A percentile compares a stretch with the other conserved stretches of the same genome.
These are phyloP conservation scores for Cryptus viduatorius DNA, from an alignment of 2,888 invertebrate species.

Conservation along the genomic window DNA sequence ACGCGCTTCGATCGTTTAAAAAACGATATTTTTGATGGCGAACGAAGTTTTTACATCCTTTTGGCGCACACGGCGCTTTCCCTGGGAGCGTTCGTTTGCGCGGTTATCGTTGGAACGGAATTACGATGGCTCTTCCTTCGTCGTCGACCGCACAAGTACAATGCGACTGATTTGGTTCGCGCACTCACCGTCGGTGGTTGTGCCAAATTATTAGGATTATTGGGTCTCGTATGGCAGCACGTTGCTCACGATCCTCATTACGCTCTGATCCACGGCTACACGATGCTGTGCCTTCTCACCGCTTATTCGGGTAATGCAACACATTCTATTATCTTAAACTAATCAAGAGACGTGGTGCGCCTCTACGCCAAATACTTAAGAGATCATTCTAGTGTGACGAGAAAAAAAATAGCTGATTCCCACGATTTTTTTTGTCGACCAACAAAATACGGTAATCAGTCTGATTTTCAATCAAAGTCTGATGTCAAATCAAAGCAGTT, in stretches of 20 bases:
- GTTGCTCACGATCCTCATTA: conserved; percentile 79
- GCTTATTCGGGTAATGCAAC: conserved; percentile 88
- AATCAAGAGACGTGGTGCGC: no score
- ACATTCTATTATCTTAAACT: conserved; percentile 1
- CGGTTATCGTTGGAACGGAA: conserved; percentile 78
- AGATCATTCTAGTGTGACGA: no score
- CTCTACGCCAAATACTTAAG: no score
- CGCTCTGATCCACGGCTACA: conserved; percentile 88
- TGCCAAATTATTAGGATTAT: conserved; percentile 80
- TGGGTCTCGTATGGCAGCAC: conserved; percentile 82
- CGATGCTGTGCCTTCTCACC: conserved; percentile 88
- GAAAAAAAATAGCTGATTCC: no score
- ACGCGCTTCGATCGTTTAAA: conserved; percentile 43
- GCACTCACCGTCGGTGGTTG: conserved; percentile 82
- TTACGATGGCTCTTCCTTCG: conserved; percentile 76
- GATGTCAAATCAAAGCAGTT: no score
- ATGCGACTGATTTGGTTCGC: conserved; percentile 73
- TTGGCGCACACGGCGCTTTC: conserved; percentile 79
- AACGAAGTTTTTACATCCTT: conserved; percentile 80
- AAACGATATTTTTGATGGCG: conserved; percentile 74
- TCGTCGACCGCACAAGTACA: conserved; percentile 76
- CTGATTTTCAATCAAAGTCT: no score
- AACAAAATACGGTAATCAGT: no score
- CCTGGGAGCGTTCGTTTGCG: conserved; percentile 75
- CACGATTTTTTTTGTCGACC: no score